Evolutionary conservation across 2,888 invertebrate species (phyloP).

Genomic region (Ormyrus pomaceus): DNA sequence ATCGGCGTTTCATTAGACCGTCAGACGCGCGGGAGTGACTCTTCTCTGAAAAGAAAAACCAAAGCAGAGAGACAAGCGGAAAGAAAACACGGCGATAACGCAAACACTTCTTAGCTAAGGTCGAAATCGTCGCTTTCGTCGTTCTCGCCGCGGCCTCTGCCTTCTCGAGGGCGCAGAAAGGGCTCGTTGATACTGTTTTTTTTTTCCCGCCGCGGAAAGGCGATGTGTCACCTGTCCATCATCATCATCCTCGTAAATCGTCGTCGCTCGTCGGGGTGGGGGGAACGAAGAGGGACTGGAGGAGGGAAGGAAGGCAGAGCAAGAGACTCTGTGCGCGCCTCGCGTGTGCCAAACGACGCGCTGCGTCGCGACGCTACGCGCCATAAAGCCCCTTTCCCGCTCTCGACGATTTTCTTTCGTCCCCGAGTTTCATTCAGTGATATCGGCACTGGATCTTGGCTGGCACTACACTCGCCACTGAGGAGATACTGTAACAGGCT

Average conservation of each 20-base stretch:
- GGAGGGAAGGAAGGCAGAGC: not conserved
- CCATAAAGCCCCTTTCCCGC: conserved; percentile 63
- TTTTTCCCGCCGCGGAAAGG: not conserved
- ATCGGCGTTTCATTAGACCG: too few species aligned
- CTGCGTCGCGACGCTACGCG: conserved; percentile 68
- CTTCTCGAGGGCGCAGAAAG: too few species aligned
- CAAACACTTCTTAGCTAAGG: too few species aligned
- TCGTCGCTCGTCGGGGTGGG: not conserved
- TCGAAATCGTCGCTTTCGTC: not conserved
- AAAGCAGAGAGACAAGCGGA: too few species aligned
- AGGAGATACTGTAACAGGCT: too few species aligned
- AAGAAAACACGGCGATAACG: too few species aligned
- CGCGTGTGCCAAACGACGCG: conserved; percentile 51
- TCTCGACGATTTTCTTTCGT: not conserved
- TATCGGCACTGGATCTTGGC: too few species aligned
- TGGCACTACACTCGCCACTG: too few species aligned
- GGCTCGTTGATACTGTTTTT: too few species aligned
- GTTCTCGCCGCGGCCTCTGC: not conserved
- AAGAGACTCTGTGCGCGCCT: conserved; percentile 10
- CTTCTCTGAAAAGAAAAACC: too few species aligned
- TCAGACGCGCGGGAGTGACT: too few species aligned
- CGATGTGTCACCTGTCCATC: conserved; percentile 53
- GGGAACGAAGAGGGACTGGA: not conserved
- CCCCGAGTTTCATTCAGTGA: too few species aligned
- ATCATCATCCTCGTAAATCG: conserved; percentile 2